phyloP scores from a whole-genome alignment of 2,113 vertebrate species.

The Aegithalos caudatus region DNA sequence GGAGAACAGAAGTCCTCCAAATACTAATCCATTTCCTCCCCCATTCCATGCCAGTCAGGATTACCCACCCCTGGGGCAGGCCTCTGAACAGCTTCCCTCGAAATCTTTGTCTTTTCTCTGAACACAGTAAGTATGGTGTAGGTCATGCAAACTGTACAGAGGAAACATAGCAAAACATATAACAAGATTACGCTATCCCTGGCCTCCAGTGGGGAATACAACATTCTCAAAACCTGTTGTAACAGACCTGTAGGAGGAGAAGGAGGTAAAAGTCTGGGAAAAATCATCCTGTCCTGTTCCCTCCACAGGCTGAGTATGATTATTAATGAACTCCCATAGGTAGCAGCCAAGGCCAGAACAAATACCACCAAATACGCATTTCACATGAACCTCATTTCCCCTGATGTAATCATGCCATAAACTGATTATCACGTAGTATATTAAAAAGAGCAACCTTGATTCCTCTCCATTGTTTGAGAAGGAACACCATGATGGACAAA shows the following conservation, averaged over 20 bases:
- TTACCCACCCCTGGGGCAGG: not conserved
- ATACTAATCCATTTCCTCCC: not conserved
- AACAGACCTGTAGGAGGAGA: not conserved
- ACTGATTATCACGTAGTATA: not conserved
- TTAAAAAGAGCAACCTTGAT: not conserved
- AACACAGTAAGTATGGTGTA: not conserved
- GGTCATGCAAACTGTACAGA: not conserved
- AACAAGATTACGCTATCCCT: not conserved
- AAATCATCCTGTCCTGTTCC: not conserved
- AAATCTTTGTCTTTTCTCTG: not conserved
- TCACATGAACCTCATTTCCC: not conserved
- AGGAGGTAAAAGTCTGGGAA: not conserved
- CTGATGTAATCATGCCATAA: not conserved
- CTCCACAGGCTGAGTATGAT: not conserved
- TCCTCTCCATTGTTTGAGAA: not conserved
- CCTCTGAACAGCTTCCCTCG: not conserved
- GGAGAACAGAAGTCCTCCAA: not conserved
- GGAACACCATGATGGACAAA: not conserved
- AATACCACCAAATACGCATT: not conserved
- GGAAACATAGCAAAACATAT: not conserved
- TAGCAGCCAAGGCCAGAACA: not conserved
- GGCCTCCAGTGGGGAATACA: not conserved
- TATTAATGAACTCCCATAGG: not conserved
- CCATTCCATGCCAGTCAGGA: not conserved
- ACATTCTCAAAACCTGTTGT: not conserved